Conservation (phyloP, 1,140 invertebrate genomes). For the Penaeus indicus region DNA sequence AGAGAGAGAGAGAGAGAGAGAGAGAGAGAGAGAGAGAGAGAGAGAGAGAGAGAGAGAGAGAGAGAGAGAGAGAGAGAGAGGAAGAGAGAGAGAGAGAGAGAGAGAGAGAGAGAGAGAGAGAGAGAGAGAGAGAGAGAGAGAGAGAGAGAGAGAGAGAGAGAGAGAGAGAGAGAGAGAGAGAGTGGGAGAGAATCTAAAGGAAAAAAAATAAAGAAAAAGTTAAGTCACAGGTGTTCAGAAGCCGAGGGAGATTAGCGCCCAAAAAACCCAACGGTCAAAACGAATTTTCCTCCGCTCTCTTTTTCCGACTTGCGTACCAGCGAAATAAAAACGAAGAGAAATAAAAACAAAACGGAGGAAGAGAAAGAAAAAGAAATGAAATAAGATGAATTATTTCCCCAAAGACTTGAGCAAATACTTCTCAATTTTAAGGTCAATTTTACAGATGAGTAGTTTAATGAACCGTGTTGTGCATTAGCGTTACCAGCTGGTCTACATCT, state of each 20-base stretch:
- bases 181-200: neutral
- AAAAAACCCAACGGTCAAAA: too few species aligned
- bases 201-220: neutral
- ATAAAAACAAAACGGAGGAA: neutral
- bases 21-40: neutral
- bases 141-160: neutral
- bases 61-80: neutral
- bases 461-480: too few species aligned
- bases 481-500: too few species aligned
- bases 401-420: conserved; percentile 1
- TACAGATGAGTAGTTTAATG: conserved; percentile 8
- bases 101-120: neutral
- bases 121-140: neutral
- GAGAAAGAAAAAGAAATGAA: neutral
- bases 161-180: neutral
- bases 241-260: too few species aligned
- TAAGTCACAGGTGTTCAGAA: neutral
- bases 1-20: neutral
- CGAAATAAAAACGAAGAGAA: too few species aligned
- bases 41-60: neutral
- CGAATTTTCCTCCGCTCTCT: too few species aligned
- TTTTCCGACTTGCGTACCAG: too few species aligned
- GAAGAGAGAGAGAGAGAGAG: neutral
- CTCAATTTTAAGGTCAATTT: neutral
- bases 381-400: neutral